Conservation (phyloP, 2,888 invertebrate genomes). For the Philaethria dido region DNA sequence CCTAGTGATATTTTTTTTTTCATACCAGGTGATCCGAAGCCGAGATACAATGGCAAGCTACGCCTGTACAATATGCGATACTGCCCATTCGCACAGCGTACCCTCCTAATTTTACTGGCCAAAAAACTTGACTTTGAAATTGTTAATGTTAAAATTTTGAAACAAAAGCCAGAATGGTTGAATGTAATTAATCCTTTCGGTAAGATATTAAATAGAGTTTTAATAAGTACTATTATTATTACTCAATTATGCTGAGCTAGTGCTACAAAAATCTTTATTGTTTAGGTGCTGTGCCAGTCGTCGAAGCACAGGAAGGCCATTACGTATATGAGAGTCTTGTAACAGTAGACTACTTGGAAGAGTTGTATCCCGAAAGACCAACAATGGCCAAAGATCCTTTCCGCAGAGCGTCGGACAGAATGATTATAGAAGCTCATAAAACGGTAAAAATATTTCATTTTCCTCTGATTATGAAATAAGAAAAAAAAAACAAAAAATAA, state of each 20-base stretch:
- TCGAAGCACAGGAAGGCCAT: conserved; percentile 86
- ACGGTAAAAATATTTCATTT: conserved; percentile 54
- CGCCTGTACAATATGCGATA: conserved; percentile 92
- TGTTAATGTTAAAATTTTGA: conserved; percentile 79
- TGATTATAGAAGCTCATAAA: conserved; percentile 83
- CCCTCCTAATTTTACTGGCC: conserved; percentile 88
- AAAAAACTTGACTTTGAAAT: conserved; percentile 91
- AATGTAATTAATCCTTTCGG: conserved; percentile 5
- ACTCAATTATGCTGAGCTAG: not conserved
- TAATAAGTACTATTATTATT: not conserved
- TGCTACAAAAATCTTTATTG: not conserved
- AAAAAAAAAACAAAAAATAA: not conserved
- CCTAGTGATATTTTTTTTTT: not conserved
- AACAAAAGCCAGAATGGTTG: conserved; percentile 93
- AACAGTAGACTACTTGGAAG: conserved; percentile 92
- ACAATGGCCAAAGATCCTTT: conserved; percentile 87
- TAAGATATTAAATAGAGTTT: not conserved
- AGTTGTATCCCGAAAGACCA: conserved; percentile 86
- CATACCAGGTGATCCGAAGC: conserved; percentile 85
- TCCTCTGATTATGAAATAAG: not conserved
- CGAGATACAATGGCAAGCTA: conserved; percentile 86
- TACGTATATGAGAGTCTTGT: conserved; percentile 90
- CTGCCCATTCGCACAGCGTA: conserved; percentile 91
- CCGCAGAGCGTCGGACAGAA: conserved; percentile 87
- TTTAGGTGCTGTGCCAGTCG: conserved; percentile 88